Evolutionary conservation across 2,797 vertebrate species (phyloP).

Genomic region (Rhinichthys osculus): DNA sequence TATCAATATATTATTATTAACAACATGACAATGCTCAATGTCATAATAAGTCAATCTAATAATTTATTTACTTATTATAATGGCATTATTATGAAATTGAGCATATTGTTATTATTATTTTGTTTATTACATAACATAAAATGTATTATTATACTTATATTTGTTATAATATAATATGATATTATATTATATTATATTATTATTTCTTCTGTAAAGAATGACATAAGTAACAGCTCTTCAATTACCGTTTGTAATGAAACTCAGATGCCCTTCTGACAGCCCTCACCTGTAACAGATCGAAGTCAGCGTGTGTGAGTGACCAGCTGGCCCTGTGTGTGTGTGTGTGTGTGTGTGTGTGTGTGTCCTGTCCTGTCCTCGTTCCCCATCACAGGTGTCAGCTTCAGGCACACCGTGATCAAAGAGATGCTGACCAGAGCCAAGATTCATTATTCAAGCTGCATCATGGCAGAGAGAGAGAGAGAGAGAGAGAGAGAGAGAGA

Average conservation of each 20-base stretch:
- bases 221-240: not conserved
- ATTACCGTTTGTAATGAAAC: not conserved
- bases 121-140: not conserved
- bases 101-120: not conserved
- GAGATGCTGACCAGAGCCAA: conserved; percentile 68
- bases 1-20: too few relatives aligned
- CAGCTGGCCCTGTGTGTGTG: conserved; percentile 63
- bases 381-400: conserved; percentile 66
- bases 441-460: conserved; percentile 77
- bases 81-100: not conserved
- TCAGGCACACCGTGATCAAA: conserved; percentile 69
- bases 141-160: not conserved
- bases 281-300: not conserved
- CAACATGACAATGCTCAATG: too few relatives aligned
- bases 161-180: not conserved
- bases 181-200: not conserved
- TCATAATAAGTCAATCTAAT: too few relatives aligned
- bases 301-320: conserved; percentile 62
- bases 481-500: too few relatives aligned
- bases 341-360: conserved; percentile 19
- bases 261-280: not conserved
- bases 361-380: conserved; percentile 65
- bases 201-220: not conserved
- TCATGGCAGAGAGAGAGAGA: conserved; percentile 28
- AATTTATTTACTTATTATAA: too few relatives aligned